Evolutionary conservation across 1,140 invertebrate genomes (phyloP), one percentile per base, ranked within the genome.

Genomic region (Pararge aegeria): DNA sequence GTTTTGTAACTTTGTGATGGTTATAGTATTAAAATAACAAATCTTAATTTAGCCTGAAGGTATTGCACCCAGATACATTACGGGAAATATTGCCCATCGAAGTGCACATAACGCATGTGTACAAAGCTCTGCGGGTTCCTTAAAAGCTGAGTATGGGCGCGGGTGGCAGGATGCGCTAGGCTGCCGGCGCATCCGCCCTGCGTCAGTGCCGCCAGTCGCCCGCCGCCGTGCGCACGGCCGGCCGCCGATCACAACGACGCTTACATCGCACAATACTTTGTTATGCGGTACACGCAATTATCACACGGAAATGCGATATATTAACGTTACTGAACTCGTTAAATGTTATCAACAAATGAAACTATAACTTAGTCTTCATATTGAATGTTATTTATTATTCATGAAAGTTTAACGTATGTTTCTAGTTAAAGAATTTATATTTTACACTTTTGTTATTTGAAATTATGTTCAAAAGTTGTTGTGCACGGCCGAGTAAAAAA

Each of bases 401-500:
- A 56, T 51, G 18, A 75, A 54, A 77, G 64, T 76, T 67, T 78
- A 78, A 68, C 42, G 42, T 57, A 67, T 54, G 54, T 67, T 61
- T 55, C 12, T 46, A 46, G 16, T 27, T 48, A 60, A 56, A 59
- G 9, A 56, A 29, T 5, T 49, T 49, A 60, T 40, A 50, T 54
- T 58, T 24, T 61, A 62, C 57, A 51, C 29, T 38, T 62, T 64
- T 67, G 24, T 61, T 57, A 19, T 62, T 65, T 71, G 62, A 78
- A 84, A 87, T 79, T 88, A 90, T 91, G 89, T 91, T 91, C 59
- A 91, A 91, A 83, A 90, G 84, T 89, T 91, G 89, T 68, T 91
- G 89, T 80, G 85, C 87, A 42, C 81, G 88, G 68, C 81, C 89
- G 16, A 85, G 68, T 68, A 91, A 91, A 72, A 91, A 87, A 83